A percentile compares a stretch with the other conserved stretches of the same genome.
phyloP scores from a whole-genome alignment of 2,888 invertebrate genomes.

The Drosophila antonietae region DNA sequence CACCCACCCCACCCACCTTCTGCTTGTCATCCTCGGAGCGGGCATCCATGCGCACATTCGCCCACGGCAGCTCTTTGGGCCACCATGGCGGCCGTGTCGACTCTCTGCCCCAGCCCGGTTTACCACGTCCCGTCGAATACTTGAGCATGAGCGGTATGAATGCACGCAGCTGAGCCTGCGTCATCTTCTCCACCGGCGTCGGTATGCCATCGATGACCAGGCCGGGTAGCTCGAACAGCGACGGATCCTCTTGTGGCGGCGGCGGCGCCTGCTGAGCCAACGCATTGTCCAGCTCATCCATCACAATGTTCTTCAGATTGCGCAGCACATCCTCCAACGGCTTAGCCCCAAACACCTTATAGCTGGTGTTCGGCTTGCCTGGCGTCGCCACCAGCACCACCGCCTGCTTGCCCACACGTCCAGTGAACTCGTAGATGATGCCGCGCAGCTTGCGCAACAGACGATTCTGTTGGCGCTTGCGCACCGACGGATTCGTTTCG shows the following conservation, averaged over 20 bases:
- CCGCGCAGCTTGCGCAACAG: slow-evolving; percentile 94
- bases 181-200: slow-evolving; percentile 99
- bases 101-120: slow-evolving; percentile 99
- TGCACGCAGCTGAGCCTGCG: slow-evolving; percentile 97
- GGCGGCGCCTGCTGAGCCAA: slow-evolving; percentile 96
- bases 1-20: slow-evolving; percentile 88
- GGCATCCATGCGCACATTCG: slow-evolving; percentile 98
- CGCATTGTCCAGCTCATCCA: slow-evolving; percentile 97
- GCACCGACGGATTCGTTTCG: slow-evolving; percentile 98
- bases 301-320: slow-evolving; percentile 94
- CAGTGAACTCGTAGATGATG: slow-evolving; percentile 98
- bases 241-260: slow-evolving; percentile 92
- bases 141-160: slow-evolving; percentile 99
- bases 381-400: slow-evolving; percentile 98
- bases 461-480: slow-evolving; percentile 97
- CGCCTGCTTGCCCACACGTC: slow-evolving; percentile 98
- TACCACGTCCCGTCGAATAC: slow-evolving; percentile 97
- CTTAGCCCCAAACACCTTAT: slow-evolving; percentile 98
- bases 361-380: slow-evolving; percentile 97
- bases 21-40: slow-evolving; percentile 98
- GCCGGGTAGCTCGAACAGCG: slow-evolving; percentile 97
- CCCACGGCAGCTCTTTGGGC: slow-evolving; percentile 99
- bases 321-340: slow-evolving; percentile 98
- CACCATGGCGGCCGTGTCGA: slow-evolving; percentile 98
- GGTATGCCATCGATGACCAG: slow-evolving; percentile 98